phyloP scores from a whole-genome alignment of 2,797 vertebrate genomes.

The Stomatorhinus walkeri region DNA sequence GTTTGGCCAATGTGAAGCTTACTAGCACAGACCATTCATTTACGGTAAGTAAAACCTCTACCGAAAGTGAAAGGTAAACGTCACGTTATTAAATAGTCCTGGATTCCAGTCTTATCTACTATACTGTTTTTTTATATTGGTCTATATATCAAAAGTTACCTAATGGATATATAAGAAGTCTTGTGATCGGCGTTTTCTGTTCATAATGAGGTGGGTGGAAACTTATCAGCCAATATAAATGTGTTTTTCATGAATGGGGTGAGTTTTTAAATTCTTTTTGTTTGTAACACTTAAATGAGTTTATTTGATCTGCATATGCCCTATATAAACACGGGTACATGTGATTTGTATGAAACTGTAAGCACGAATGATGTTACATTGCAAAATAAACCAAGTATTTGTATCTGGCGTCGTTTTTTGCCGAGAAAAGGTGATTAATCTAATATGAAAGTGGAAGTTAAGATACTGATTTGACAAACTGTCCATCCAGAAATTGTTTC shows the following conservation, averaged over 20 bases:
- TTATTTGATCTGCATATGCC: background rate
- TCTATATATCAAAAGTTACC: background rate
- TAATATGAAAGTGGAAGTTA: conserved; percentile 8
- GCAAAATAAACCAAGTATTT: background rate
- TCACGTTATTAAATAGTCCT: background rate
- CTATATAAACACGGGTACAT: background rate
- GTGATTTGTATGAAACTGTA: background rate
- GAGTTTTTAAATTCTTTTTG: background rate
- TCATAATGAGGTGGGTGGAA: background rate
- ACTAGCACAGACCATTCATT: background rate
- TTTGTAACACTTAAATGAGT: background rate
- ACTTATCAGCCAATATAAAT: background rate
- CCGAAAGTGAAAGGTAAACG: background rate
- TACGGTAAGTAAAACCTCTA: background rate
- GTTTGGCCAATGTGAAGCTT: background rate
- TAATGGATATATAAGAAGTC: background rate
- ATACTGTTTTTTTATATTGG: background rate
- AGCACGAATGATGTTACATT: background rate
- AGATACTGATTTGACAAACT: background rate
- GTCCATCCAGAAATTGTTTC: background rate
- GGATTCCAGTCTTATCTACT: background rate
- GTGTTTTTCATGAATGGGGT: background rate
- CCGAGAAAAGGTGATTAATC: background rate
- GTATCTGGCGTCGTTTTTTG: background rate
- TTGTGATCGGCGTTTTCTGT: background rate